Evolutionary conservation across 2,797 vertebrate genomes (phyloP).

Genomic region (Argya squamiceps): DNA sequence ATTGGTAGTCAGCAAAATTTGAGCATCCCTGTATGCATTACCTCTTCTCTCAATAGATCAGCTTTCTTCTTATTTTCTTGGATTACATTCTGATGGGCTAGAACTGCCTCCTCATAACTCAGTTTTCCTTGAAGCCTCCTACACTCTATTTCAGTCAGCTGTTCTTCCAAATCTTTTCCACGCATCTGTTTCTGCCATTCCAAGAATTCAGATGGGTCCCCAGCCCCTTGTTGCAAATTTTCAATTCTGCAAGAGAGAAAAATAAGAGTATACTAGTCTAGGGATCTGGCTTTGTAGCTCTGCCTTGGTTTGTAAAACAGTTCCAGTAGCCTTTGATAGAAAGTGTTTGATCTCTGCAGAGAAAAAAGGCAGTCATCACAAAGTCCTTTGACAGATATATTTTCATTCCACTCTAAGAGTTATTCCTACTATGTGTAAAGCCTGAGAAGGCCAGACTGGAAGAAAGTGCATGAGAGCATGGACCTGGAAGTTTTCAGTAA

Average conservation of each 20-base stretch:
- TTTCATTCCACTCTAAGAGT: background rate
- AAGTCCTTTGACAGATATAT: background rate
- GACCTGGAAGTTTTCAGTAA: background rate
- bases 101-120: slow-evolving; percentile 81
- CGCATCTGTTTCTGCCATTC: slow-evolving; percentile 87
- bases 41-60: slow-evolving; percentile 85
- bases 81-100: slow-evolving; percentile 78
- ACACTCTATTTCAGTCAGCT: slow-evolving; percentile 76
- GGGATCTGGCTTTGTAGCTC: background rate
- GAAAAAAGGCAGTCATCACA: background rate
- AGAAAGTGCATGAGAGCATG: background rate
- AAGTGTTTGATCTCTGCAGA: background rate
- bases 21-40: slow-evolving; percentile 34
- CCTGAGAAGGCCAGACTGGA: background rate
- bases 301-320: background rate
- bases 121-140: slow-evolving; percentile 83
- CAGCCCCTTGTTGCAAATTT: slow-evolving; percentile 77
- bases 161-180: slow-evolving; percentile 80
- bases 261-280: background rate
- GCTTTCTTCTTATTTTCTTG: slow-evolving; percentile 84
- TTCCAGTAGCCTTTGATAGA: background rate
- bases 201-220: slow-evolving; percentile 84
- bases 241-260: slow-evolving; percentile 79
- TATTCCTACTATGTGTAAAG: background rate
- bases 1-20: background rate